A percentile compares a stretch with the other conserved stretches of the same genome.
These are phyloP conservation scores for Campoplex nolae DNA, from an alignment of 2,888 invertebrate genomes.

Conservation along the genomic window DNA sequence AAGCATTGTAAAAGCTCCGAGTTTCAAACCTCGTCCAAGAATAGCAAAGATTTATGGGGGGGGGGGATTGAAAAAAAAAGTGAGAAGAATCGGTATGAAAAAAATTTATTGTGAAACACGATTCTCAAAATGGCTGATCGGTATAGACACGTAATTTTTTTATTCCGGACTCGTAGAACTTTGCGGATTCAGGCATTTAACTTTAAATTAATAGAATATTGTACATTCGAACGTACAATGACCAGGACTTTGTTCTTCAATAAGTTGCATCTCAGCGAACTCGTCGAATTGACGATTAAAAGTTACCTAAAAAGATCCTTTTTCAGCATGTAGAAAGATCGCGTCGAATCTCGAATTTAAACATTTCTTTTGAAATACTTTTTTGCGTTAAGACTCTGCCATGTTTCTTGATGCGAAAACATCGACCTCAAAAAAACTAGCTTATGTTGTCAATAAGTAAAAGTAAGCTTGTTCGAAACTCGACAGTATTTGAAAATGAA, in stretches of 20 bases:
- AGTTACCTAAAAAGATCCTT: not conserved
- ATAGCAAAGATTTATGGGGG: not conserved
- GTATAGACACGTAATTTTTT: too few species aligned
- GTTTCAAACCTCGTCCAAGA: not conserved
- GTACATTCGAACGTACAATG: too few species aligned
- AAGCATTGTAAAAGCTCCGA: not conserved
- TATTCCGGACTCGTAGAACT: too few species aligned
- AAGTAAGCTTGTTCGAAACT: not conserved
- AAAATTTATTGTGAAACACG: not conserved
- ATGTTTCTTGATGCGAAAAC: not conserved
- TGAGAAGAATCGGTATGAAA: not conserved
- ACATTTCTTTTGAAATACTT: not conserved
- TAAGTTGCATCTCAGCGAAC: too few species aligned
- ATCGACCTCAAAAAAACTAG: not conserved
- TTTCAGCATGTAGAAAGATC: not conserved
- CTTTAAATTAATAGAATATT: too few species aligned
- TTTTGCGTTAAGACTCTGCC: not conserved
- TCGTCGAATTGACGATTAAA: too few species aligned
- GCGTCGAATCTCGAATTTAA: not conserved
- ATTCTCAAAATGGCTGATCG: too few species aligned
- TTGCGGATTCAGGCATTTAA: too few species aligned
- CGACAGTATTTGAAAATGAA: not conserved
- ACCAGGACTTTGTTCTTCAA: too few species aligned
- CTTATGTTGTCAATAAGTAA: not conserved
- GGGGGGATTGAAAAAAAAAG: too few species aligned